A percentile compares a stretch with the other conserved stretches of the same genome.
phyloP scores from a whole-genome alignment of 2,888 invertebrate genomes.

The Fabriciana adippe region DNA sequence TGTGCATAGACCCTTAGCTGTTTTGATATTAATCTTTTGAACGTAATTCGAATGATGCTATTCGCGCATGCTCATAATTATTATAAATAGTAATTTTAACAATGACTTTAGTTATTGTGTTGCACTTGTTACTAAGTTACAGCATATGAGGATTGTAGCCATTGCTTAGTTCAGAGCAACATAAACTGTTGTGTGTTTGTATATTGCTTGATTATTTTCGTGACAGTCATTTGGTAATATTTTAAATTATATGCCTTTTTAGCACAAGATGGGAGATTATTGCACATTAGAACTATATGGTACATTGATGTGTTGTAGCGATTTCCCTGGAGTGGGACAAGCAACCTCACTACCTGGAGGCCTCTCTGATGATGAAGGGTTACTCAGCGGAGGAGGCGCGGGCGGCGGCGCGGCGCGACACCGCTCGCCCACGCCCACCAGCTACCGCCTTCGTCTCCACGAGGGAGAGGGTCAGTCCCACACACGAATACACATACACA shows the following conservation, averaged over 20 bases:
- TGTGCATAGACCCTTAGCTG: too few species aligned
- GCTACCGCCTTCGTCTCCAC: conserved; percentile 79
- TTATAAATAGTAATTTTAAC: too few species aligned
- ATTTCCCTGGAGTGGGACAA: conserved; percentile 83
- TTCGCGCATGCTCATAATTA: too few species aligned
- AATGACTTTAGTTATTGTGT: too few species aligned
- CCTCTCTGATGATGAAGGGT: conserved; percentile 94
- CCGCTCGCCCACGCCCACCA: conserved; percentile 73
- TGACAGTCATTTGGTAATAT: background rate
- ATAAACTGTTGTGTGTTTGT: too few species aligned
- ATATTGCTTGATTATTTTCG: too few species aligned
- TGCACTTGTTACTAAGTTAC: too few species aligned
- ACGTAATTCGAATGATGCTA: too few species aligned
- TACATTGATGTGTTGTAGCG: conserved; percentile 54
- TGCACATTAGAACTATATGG: background rate
- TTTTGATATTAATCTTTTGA: too few species aligned
- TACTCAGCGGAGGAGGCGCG: conserved; percentile 80
- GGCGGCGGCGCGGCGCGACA: conserved; percentile 64
- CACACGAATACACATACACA: too few species aligned
- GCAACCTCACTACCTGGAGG: conserved; percentile 86
- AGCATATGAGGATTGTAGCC: too few species aligned
- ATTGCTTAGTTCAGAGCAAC: too few species aligned
- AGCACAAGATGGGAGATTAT: background rate
- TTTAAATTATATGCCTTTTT: background rate
- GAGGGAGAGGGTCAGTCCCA: conserved; percentile 69